Evolutionary conservation across 2,888 invertebrate genomes (phyloP).

Genomic region (Cotesia congregata): DNA sequence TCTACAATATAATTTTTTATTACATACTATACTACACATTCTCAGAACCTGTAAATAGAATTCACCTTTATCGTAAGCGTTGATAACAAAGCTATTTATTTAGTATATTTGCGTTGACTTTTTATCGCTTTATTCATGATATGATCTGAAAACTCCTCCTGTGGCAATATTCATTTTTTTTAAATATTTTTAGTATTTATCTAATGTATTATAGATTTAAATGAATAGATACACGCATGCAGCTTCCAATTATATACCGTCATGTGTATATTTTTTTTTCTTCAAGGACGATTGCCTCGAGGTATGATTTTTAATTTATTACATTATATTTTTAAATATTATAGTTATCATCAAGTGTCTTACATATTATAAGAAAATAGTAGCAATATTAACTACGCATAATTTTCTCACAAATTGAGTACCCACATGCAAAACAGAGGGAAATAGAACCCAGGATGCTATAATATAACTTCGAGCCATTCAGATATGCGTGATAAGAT

Average conservation of each 20-base stretch:
- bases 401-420: neutral
- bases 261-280: neutral
- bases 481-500: constrained; percentile 30
- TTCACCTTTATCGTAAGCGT: constrained; percentile 4
- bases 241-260: neutral
- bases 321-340: neutral
- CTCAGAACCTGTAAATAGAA: neutral
- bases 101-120: constrained; percentile 8
- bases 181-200: neutral
- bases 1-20: neutral
- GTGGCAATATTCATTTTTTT: neutral
- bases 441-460: neutral
- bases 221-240: neutral
- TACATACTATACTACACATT: neutral
- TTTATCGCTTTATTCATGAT: constrained; percentile 11
- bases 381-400: constrained; percentile 17
- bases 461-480: neutral
- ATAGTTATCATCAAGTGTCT: neutral
- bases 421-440: constrained; percentile 6
- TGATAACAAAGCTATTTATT: constrained; percentile 14
- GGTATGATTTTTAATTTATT: neutral
- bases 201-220: neutral
- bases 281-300: neutral
- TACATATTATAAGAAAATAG: constrained; percentile 15
- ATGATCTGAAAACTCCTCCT: constrained; percentile 22